Evolutionary conservation across 2,797 vertebrate genomes (phyloP).

Genomic region (Xerus rutilus): DNA sequence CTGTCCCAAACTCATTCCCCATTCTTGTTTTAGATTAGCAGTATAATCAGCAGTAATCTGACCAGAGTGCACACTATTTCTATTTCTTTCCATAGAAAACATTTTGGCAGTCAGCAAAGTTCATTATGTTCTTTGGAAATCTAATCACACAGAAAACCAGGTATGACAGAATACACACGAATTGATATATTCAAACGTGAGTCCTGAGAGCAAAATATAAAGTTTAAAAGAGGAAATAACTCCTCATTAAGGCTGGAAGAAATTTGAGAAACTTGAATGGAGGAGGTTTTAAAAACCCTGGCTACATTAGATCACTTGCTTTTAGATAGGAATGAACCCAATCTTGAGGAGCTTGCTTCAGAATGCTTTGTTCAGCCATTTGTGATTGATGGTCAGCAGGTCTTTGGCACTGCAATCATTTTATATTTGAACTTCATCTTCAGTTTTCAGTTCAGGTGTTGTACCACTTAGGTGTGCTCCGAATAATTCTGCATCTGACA

Average conservation of each 20-base stretch:
- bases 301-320: conserved; percentile 33
- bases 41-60: background rate
- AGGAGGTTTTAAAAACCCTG: conserved; percentile 13
- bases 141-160: conserved; percentile 49
- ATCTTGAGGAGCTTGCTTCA: conserved; percentile 30
- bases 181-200: conserved; percentile 55
- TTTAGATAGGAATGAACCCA: conserved; percentile 53
- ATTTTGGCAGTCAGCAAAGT: background rate
- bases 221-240: conserved; percentile 43
- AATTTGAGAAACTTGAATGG: conserved; percentile 60
- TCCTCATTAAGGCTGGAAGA: conserved; percentile 62
- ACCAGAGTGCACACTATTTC: background rate
- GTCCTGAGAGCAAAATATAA: conserved; percentile 64
- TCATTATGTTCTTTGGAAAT: conserved; percentile 47
- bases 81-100: background rate
- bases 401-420: background rate
- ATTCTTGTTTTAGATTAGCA: background rate
- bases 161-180: background rate
- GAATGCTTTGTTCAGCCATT: conserved; percentile 44
- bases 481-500: conserved; percentile 88
- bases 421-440: conserved; percentile 92
- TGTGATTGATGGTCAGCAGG: background rate
- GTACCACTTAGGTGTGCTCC: conserved; percentile 85
- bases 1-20: background rate
- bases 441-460: conserved; percentile 86